These are phyloP conservation scores for Acrobasis repandana DNA, from an alignment of 2,888 invertebrate genomes.

Conservation along the genomic window DNA sequence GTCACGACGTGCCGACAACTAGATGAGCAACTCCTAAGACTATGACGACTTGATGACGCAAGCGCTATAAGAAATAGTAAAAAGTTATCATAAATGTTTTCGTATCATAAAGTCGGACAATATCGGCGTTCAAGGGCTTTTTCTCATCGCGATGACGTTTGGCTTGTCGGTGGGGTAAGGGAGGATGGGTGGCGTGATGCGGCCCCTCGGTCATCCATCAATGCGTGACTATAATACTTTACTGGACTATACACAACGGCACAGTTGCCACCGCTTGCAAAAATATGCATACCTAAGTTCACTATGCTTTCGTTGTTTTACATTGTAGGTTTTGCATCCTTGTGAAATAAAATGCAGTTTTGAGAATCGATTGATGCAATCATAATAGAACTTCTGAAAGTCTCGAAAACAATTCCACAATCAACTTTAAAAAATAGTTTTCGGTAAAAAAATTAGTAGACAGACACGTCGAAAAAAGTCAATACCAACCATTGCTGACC, in stretches of 20 bases:
- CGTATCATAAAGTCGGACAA: constrained; percentile 15
- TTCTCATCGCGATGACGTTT: constrained; percentile 24
- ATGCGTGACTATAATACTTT: constrained; percentile 20
- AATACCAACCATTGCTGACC: background rate
- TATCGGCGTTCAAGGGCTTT: constrained; percentile 23
- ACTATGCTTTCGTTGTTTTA: background rate
- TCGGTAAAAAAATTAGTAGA: background rate
- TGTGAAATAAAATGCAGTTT: background rate
- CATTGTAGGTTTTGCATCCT: background rate
- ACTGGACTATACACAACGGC: constrained; percentile 21
- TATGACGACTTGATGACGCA: background rate
- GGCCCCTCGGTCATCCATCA: constrained; percentile 39
- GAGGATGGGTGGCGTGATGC: constrained; percentile 28
- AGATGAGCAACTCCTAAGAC: background rate
- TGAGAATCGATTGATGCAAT: background rate
- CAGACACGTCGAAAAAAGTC: background rate
- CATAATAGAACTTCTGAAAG: background rate
- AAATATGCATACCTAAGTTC: background rate
- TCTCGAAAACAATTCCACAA: background rate
- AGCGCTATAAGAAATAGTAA: background rate
- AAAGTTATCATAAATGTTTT: constrained; percentile 7
- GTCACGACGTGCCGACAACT: background rate
- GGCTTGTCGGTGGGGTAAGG: constrained; percentile 12
- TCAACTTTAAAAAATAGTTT: background rate
- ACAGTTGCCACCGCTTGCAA: constrained; percentile 11